Conservation (phyloP, 2,797 vertebrate genomes). For the Enteromius radiatus region DNA sequence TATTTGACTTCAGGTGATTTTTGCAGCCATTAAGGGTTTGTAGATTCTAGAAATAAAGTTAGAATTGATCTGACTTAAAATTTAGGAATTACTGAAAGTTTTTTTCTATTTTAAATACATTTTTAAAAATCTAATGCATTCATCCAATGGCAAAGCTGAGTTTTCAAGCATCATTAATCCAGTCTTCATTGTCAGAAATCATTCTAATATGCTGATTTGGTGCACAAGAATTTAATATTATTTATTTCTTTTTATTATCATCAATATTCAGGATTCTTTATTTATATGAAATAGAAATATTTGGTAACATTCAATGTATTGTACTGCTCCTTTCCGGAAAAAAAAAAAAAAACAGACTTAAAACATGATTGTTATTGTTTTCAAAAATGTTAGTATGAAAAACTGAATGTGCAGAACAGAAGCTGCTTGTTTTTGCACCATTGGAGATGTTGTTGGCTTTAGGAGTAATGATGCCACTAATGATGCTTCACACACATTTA, state of each 20-base stretch:
- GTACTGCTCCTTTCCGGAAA: background rate
- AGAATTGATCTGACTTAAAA: background rate
- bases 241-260: background rate
- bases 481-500: conserved; percentile 22
- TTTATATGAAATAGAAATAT: background rate
- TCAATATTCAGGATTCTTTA: background rate
- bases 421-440: background rate
- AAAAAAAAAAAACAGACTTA: background rate
- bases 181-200: conserved; percentile 1
- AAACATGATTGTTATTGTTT: too few species aligned
- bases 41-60: background rate
- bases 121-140: background rate
- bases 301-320: background rate
- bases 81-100: background rate
- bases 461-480: conserved; percentile 32
- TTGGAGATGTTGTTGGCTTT: conserved; percentile 22
- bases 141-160: background rate
- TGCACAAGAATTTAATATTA: too few species aligned
- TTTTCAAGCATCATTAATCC: background rate
- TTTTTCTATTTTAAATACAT: background rate
- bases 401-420: background rate
- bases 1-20: background rate
- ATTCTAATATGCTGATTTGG: background rate
- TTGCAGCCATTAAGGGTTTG: conserved; percentile 10
- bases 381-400: background rate